Conservation (phyloP, 2,113 vertebrate species). For the Muntiacus reevesi region DNA sequence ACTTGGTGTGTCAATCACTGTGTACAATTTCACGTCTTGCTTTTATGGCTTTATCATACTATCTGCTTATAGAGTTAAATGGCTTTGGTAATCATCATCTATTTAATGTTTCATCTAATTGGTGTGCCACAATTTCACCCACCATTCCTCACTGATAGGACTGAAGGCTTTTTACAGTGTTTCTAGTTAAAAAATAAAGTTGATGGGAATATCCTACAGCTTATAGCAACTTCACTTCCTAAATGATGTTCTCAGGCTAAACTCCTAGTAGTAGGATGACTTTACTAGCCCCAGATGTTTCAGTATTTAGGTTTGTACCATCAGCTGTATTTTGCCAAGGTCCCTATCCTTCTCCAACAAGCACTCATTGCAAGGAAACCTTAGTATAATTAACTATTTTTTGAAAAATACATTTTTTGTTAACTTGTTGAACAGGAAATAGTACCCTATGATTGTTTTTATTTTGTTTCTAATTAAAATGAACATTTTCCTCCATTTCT, state of each 20-base stretch:
- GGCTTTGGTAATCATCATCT: background rate
- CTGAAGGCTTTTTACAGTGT: background rate
- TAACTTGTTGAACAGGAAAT: background rate
- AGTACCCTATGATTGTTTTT: background rate
- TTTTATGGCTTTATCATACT: background rate
- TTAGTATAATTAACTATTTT: background rate
- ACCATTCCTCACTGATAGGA: background rate
- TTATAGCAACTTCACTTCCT: background rate
- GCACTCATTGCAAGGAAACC: background rate
- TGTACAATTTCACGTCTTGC: background rate
- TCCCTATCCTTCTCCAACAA: accelerated
- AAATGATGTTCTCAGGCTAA: background rate
- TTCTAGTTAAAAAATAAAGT: conserved; percentile 16
- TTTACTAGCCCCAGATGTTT: background rate
- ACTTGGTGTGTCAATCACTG: background rate
- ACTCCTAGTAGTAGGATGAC: background rate
- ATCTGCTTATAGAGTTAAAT: background rate
- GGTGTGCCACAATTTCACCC: background rate
- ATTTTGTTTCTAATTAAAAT: conserved; percentile 18
- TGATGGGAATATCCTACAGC: background rate
- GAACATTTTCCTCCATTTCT: background rate
- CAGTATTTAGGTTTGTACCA: background rate
- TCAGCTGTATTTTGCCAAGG: background rate
- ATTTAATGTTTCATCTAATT: background rate
- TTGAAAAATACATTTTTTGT: background rate